Evolutionary conservation across 2,113 vertebrate genomes (phyloP), one percentile per base, ranked within the genome.

Genomic region (Epinephelus fuscoguttatus): DNA sequence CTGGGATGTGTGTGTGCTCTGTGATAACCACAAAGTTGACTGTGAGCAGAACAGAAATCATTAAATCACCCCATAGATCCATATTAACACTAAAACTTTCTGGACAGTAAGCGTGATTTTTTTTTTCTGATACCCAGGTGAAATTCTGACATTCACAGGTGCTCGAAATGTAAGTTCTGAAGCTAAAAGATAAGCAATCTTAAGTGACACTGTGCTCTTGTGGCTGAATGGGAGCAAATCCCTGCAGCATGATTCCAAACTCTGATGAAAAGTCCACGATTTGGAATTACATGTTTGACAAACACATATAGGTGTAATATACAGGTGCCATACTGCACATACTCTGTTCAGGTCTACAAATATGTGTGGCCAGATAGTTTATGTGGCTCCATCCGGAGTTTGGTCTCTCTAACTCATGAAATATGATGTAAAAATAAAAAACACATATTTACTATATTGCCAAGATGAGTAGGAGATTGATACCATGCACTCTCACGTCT

Each of bases 1-100:
- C 27, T 71, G 30, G 52, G 18, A 67, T 14, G 56, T 60, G 60
- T 67, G 68, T 49, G 66, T 60, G 47, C 33, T 78, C 74, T 83
- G 45, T 53, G 52, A 66, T 52, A 59, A 78, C 64, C 60, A 75
- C 18, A 68, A 25, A 57, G 62, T 59, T 27, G 30, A 81, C 53
- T 47, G 25, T 37, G 30, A 69, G 30, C 33, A n/a, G 63, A 30
- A 69, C 56, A 70, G 37, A 70, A 76, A 63, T 76, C 42, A 64
- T 66, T 59, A 57, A 45, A 57, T 71, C 59, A 17, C 27, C 59
- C 8, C 60, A n/a, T 5, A 37, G 57, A 61, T 45, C 6, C 18
- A 23, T 37, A 30, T 8, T 37, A 18, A 25, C 30, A 82, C 9
- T 37, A 25, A 69, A 63, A 69, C 33, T 62, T 4, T 15, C 15